Evolutionary conservation across 2,888 invertebrate genomes (phyloP).

Genomic region (Drosophila subsilvestris): DNA sequence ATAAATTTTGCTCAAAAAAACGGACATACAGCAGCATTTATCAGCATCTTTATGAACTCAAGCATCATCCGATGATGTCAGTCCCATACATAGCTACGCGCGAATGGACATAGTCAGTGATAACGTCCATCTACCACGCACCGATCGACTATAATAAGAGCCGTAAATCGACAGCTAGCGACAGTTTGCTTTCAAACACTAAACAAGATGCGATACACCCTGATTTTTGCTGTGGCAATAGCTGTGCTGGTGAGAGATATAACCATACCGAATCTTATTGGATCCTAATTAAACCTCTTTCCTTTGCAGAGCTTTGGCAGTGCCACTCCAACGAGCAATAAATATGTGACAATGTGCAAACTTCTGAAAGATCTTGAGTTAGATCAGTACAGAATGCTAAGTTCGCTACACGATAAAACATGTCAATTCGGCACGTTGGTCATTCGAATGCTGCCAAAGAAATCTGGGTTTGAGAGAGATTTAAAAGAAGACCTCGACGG

Average conservation of each 20-base stretch:
- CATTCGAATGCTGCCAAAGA: background rate
- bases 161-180: background rate
- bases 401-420: background rate
- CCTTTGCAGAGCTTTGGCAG: background rate
- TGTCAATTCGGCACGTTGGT: fast-evolving
- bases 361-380: background rate
- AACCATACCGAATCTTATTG: background rate
- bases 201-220: background rate
- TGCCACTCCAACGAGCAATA: background rate
- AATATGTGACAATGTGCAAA: background rate
- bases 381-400: fast-evolving
- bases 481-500: too few species aligned
- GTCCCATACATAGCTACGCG: too few species aligned
- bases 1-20: too few species aligned
- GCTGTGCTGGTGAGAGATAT: background rate
- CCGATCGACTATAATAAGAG: background rate
- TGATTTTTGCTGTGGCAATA: background rate
- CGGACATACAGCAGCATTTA: too few species aligned
- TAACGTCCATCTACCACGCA: background rate
- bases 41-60: too few species aligned
- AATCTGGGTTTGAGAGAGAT: background rate
- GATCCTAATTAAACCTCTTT: background rate
- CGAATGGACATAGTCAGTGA: too few species aligned
- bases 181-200: background rate
- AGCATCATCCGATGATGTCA: too few species aligned